Evolutionary conservation across 2,888 invertebrate genomes (phyloP), one percentile per base, ranked within the genome.

Genomic region (Temnothorax unifasciatus): DNA sequence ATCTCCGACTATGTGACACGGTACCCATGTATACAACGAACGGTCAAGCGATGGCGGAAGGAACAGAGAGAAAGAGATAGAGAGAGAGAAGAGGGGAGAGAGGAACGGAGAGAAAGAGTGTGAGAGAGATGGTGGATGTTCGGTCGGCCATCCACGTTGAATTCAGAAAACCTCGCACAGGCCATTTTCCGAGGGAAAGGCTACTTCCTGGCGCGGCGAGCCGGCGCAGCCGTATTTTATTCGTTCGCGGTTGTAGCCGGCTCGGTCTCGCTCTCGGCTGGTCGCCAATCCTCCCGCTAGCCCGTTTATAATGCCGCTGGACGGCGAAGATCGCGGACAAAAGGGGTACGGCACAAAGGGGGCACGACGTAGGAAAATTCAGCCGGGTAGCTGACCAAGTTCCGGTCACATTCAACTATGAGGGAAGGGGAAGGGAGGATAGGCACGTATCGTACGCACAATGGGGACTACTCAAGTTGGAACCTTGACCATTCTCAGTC

Each of bases 241-340:
- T 88, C 90, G 89, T 74, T 85, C 81, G 84, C 85, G 86, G 90
- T 84, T 69, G 66, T 68, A 71, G 44, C 82, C 77, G 79, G 76
- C 83, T 75, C 82, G 25, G 75, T 54, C 54, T 63, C 61, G 47
- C 41, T 47, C 47, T 44, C 66, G 69, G 47, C 61, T 18, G 34
- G 50, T 59, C 75, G 64, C 71, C 83, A 68, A 71, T 41, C 61
- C 81, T 21, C 68, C 59, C 18, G 21, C 61, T 52, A 38, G 61
- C 44, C 75, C 69, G 68, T 84, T 90, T 88, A 91, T 91, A 91
- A 91, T 88, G 84, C 88, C 77, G 68, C 38, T 73, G 89, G 89
- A 88, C 89, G 77, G 84, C 89, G 87, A 90, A 90, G 87, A 88
- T 90, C 88, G 85, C 77, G 88, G 87, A 91, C 91, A 91, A 91